Evolutionary conservation across 2,113 vertebrate genomes (phyloP), one percentile per base, ranked within the genome.

Genomic region (Xenus cinereus): DNA sequence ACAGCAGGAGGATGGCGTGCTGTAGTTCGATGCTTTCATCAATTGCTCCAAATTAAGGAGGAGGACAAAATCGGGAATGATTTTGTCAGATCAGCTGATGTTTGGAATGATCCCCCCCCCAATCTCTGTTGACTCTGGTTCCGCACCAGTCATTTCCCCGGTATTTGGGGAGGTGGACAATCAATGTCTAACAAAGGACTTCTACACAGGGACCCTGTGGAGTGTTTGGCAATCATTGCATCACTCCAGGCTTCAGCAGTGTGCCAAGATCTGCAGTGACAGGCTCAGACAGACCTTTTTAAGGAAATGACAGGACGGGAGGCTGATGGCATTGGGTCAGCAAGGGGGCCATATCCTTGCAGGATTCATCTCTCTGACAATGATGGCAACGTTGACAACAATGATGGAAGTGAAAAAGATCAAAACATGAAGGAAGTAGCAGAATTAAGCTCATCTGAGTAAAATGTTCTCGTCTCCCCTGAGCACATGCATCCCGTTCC

Each of bases 401-500:
- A 69, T 19, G 37, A 93, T 46, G 32, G 83, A 89, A 80, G 18
- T 27, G 9, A 84, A 59, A 89, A 74, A 46, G 63, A 76, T 39
- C 48, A 90, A 69, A 94, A 51, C 75, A 57, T 0, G 0, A 79
- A 89, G 33, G 22, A 87, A 89, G 45, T 5, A 27, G 48, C 3
- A 87, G 74, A 91, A 94, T 87, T 89, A 91, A 87, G 41, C 33
- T 92, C 51, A 85, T 94, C 23, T 90, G 39, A 62, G 54, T 73
- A 62, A 91, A 77, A 85, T 37, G 26, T 33, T 90, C 28, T 48
- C 2, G 1, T 24, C 19, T 89, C 46, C 39, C 43, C 60, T 33
- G 48, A 86, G 82, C 46, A 54, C 32, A 9, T 18, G 32, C 1
- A 4, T 92, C 27, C 43, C 64, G 24, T 41, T 92, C 60, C 64